phyloP scores from a whole-genome alignment of 2,888 invertebrate genomes.

The Clunio marinus region DNA sequence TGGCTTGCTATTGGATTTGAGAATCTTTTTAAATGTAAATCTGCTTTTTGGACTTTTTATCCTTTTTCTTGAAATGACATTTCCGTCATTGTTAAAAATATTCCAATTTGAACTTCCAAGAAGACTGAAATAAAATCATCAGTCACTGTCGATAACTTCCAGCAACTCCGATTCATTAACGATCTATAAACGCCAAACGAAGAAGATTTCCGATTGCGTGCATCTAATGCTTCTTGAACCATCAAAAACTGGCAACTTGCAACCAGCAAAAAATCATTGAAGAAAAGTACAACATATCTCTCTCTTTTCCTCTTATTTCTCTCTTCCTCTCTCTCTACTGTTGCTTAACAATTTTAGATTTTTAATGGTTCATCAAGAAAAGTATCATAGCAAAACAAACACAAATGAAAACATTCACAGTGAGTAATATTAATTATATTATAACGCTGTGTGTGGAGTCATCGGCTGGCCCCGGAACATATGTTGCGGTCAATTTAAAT shows the following conservation, averaged over 20 bases:
- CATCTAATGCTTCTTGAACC: not conserved
- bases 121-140: not conserved
- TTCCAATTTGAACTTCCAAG: not conserved
- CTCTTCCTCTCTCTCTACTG: not conserved
- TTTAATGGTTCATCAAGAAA: slow-evolving; percentile 2
- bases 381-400: slow-evolving; percentile 6
- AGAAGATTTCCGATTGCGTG: not conserved
- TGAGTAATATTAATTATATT: slow-evolving; percentile 9
- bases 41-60: too few relatives aligned
- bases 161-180: too few relatives aligned
- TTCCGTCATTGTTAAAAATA: too few relatives aligned
- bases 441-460: not conserved
- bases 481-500: slow-evolving; percentile 37
- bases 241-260: slow-evolving; percentile 4
- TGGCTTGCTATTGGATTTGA: too few relatives aligned
- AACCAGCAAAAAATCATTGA: not conserved
- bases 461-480: slow-evolving; percentile 28
- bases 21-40: too few relatives aligned
- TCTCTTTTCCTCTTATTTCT: not conserved
- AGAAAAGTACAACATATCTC: not conserved
- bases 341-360: not conserved
- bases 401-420: not conserved
- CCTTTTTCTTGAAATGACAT: too few relatives aligned
- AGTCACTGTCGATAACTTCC: too few relatives aligned
- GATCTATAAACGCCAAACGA: not conserved